Percentiles rank a stretch among this genome's conserved stretches.
These are phyloP conservation scores for Noctuana brunneofusca DNA, from an alignment of 2,888 invertebrate genomes.

Conservation along the genomic window DNA sequence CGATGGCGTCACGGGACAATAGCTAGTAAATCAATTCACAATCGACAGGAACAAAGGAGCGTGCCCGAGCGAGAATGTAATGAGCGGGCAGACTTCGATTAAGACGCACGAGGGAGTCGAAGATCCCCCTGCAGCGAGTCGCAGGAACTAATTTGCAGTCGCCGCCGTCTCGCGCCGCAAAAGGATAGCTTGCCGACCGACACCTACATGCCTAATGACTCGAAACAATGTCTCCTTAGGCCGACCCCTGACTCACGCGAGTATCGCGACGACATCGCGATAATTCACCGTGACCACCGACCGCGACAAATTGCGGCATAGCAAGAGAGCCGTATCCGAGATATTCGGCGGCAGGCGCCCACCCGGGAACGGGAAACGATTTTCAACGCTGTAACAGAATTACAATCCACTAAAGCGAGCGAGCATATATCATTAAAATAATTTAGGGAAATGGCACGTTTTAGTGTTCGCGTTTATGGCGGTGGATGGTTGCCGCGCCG, in stretches of 20 bases:
- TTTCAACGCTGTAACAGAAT: slow-evolving; percentile 59
- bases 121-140: slow-evolving; percentile 45
- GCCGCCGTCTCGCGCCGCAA: slow-evolving; percentile 52
- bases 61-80: slow-evolving; percentile 44
- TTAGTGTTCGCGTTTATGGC: slow-evolving; percentile 70
- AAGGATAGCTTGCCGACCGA: slow-evolving; percentile 52
- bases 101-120: slow-evolving; percentile 59
- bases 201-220: slow-evolving; percentile 64
- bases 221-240: slow-evolving; percentile 51
- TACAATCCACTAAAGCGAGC: slow-evolving; percentile 62
- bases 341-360: slow-evolving; percentile 46
- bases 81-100: slow-evolving; percentile 54
- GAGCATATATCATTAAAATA: slow-evolving; percentile 73
- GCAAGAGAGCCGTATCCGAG: slow-evolving; percentile 45
- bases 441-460: slow-evolving; percentile 74
- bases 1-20: slow-evolving; percentile 65
- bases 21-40: slow-evolving; percentile 71
- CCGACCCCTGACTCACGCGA: slow-evolving; percentile 45
- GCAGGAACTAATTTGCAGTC: slow-evolving; percentile 57
- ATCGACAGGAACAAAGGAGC: slow-evolving; percentile 61
- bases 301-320: slow-evolving; percentile 48
- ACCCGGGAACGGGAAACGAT: slow-evolving; percentile 49
- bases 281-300: slow-evolving; percentile 41
- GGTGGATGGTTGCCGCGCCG: slow-evolving; percentile 55
- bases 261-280: slow-evolving; percentile 38